Conservation (phyloP, 2,888 invertebrate species). For the Coelinius sp. region DNA sequence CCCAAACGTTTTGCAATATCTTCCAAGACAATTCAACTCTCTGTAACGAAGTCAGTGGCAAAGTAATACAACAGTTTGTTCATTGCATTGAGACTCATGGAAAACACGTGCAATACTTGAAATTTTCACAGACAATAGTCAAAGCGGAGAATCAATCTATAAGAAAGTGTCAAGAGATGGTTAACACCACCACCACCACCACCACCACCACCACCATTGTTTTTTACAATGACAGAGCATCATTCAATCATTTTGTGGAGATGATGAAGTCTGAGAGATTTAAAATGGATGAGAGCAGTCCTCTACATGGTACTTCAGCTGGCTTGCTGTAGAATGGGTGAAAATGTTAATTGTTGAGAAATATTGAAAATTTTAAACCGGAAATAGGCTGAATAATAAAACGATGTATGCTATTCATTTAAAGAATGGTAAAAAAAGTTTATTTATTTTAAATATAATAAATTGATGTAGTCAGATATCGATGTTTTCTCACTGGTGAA, state of each 20-base stretch:
- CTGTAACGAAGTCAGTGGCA: conserved; percentile 95
- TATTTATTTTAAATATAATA: no score
- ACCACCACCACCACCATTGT: no score
- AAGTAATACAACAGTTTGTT: conserved; percentile 98
- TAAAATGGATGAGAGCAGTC: conserved; percentile 86
- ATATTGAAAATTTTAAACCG: no score
- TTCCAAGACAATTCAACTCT: conserved; percentile 95
- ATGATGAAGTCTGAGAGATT: conserved; percentile 92
- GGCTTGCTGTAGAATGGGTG: conserved; percentile 98
- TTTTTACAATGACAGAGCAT: conserved; percentile 96
- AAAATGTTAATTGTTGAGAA: conserved; percentile 99
- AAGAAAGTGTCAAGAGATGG: conserved; percentile 95
- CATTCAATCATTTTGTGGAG: conserved; percentile 92
- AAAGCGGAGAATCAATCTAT: conserved; percentile 97
- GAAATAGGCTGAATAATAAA: no score
- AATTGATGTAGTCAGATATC: no score
- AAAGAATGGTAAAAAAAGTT: no score
- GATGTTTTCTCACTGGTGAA: no score
- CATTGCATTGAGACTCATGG: conserved; percentile 98
- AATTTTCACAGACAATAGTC: conserved; percentile 96
- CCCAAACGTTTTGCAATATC: conserved; percentile 95
- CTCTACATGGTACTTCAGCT: conserved; percentile 93
- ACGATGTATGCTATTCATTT: no score
- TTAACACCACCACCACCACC: no score
- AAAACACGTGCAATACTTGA: conserved; percentile 92